Evolutionary conservation across 2,888 invertebrate genomes (phyloP), one percentile per base, ranked within the genome.

Genomic region (Polydrusus cervinus): DNA sequence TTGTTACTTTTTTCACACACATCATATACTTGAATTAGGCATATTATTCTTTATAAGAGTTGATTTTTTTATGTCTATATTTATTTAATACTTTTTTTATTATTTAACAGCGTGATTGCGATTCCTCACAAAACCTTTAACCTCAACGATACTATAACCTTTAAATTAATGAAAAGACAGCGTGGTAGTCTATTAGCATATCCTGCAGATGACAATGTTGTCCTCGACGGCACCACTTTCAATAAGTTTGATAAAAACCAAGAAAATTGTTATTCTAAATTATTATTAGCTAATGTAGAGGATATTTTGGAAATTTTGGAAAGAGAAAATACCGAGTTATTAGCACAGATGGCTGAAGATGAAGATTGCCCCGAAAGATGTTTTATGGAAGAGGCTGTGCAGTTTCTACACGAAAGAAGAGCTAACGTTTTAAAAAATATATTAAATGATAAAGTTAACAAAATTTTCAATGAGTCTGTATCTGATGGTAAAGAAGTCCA

Each of bases 311-410:
- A 90, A 64, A 94, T 97, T 73, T 90, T 97, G 77, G 90, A 92
- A 75, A 89, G 92, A 65, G 97, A 98, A 87, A 90, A 91, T 69
- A 84, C 82, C 3, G 94, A 95, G 84, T 88, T 97, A 65, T 83
- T 90, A 78, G 84, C 85, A 3, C 92, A 92, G 83, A 88, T 93
- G 67, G 82, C 82, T 5, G 92, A 92, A 65, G 93, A 93, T 84
- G 91, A 92, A 80, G 91, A 92, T 79, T 92, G 92, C 82, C 94
- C 96, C 0, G 97, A 98, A 88, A 91, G 92, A 82, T 92, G 94
- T 81, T 98, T 95, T 84, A 92, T 97, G 79, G 93, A 97, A 84
- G 92, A 95, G 87, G 97, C 97, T 13, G 86, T 97, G 64, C 86
- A 90, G 64, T 90, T 94, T 84, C 88, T 96, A 9, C 88, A 89